Base-by-base conservation (phyloP, 2,888 invertebrate species). In the Ametastegia equiseti region DNA sequence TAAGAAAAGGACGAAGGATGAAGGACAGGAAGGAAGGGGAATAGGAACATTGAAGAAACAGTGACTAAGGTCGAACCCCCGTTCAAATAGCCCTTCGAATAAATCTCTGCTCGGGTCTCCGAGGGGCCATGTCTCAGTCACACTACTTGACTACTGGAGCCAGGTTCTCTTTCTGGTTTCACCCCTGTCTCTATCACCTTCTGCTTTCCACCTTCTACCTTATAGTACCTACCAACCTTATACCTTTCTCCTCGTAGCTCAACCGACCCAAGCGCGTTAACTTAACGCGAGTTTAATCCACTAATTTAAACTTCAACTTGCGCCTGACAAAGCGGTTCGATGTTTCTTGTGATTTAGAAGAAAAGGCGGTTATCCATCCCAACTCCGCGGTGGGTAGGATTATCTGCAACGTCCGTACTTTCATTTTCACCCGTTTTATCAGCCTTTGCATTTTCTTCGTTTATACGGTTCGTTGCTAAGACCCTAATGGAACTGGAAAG, bases 41-140 rank as follows among this genome's bases (percentile, higher is more conserved):
- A n/a, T 23, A 78, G 42, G 78, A n/a, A 60, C 78, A 75, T 75
- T 42, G 78, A 60, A 78, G 78, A 78, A 57, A 78, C 78, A 63
- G 78, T 78, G 78, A 78, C 60, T 78, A 78, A 78, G 78, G 78
- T 78, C 78, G 78, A 78, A 78, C 78, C 78, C 75, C 60, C 78
- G 78, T 78, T 78, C 78, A 78, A 78, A 78, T 78, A 78, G 78
- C 78, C 78, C 78, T 78, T 78, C 60, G 45, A 60, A 78, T 90
- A 91, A 90, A 91, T 90, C 90, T 89, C 88, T 85, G 85, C 83
- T 84, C 84, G 81, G 86, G 85, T 88, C 90, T 87, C 90, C 47
- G 79, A 90, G 88, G 91, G 85, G 88, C 90, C 88, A 90, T 91
- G 90, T 88, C 89, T 91, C 91, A 91, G 91, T 91, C 89, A 90